Base-by-base conservation (phyloP, 2,797 vertebrate genomes). In the Malurus splendens region DNA sequence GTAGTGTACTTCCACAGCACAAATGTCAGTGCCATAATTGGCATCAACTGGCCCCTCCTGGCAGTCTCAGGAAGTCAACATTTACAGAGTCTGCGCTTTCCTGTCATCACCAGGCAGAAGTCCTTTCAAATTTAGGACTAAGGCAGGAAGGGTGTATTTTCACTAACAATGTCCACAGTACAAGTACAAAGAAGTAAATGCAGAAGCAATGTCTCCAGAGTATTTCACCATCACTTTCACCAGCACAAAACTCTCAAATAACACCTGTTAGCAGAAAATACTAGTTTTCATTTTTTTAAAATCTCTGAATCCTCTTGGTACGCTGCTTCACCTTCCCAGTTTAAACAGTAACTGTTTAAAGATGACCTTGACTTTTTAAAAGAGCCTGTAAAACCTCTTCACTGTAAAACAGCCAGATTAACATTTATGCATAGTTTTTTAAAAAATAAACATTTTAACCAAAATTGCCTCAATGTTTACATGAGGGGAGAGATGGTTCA, bases 371-470 rank as follows among this genome's bases (percentile, higher is more conserved):
- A 79, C 72, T 90, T 92, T 93, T 91, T 82, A 74, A 87, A 90
- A 73, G 76, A 93, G 77, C 50, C 65, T 81, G 50, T 91, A 90
- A 91, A 93, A 87, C 54, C 47, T 89, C 77, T 86, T 74, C 2
- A 32, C 74, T 76, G 68, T 92, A 90, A 84, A 87, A 20, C 41
- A 86, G 44, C 61, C 80, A 93, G 77, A 88, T 90, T 82, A 93
- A 93, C 86, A 86, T 95, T 90, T 87, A 84, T 82, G 85, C 67
- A 88, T 55, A 2, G 48, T 92, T 75, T 50, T 1, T 42, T 56
- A 91, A 91, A 88, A 92, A 93, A 84, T 55, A 95, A 93, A 90
- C 77, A 80, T 82, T 93, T 93, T 90, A 89, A 89, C 93, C 92
- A 92, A 93, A 93, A 87, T 93, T 93, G 82, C 80, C 82, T 74